Percentiles rank a stretch among this genome's conserved stretches.
phyloP scores from a whole-genome alignment of 2,797 vertebrate species.

The Lagorchestes hirsutus region DNA sequence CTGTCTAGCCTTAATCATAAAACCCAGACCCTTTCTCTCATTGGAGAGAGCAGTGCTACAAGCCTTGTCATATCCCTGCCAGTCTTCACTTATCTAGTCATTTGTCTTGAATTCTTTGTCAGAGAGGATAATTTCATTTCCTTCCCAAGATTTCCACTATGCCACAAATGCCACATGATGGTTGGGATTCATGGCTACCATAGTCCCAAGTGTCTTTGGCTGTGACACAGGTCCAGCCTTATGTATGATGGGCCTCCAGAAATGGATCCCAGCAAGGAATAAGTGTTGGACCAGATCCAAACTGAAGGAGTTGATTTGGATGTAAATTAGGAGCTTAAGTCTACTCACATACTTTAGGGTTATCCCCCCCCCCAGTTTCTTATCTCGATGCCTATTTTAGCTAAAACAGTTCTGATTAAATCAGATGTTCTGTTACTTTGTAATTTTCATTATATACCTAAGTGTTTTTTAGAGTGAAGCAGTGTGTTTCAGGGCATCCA shows the following conservation, averaged over 20 bases:
- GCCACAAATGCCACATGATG: constrained; percentile 20
- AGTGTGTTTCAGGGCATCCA: constrained; percentile 48
- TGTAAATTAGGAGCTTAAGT: constrained; percentile 67
- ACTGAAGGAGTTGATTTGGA: constrained; percentile 47
- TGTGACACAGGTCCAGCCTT: constrained; percentile 6
- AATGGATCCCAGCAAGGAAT: constrained; percentile 33
- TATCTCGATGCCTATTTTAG: constrained; percentile 54
- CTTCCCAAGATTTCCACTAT: constrained; percentile 7
- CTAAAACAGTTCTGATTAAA: constrained; percentile 64
- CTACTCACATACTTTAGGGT: constrained; percentile 42
- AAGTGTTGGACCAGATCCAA: constrained; percentile 40
- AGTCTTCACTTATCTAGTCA: constrained; percentile 23
- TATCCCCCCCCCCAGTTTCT: constrained; percentile 13
- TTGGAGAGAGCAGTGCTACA: not conserved
- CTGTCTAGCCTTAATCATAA: constrained; percentile 31
- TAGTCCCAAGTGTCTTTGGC: constrained; percentile 4
- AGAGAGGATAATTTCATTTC: constrained; percentile 26
- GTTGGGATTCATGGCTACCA: constrained; percentile 32
- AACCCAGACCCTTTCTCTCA: not conserved
- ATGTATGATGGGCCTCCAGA: constrained; percentile 52
- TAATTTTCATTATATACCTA: constrained; percentile 58
- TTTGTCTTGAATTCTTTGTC: constrained; percentile 7
- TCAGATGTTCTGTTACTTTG: constrained; percentile 62
- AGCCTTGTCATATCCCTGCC: not conserved
- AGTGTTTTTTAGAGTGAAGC: constrained; percentile 57